These are phyloP conservation scores for Atrichornis clamosus DNA, from an alignment of 2,113 vertebrate species.

Conservation along the genomic window DNA sequence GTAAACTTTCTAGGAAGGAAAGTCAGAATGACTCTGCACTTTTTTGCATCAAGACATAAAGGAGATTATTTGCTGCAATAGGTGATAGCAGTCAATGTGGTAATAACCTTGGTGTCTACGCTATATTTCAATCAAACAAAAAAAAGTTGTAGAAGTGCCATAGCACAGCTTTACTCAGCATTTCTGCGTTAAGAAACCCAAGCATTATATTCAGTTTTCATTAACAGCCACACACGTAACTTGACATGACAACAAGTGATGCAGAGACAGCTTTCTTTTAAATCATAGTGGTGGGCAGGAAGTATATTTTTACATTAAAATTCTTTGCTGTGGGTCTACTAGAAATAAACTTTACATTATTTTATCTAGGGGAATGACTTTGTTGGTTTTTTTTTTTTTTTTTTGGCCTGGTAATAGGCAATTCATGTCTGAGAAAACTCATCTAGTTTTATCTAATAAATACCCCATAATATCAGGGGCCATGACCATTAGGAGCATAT, in stretches of 20 bases:
- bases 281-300: not conserved
- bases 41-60: not conserved
- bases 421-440: not conserved
- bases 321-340: not conserved
- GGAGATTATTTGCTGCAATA: not conserved
- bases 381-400: not conserved
- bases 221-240: not conserved
- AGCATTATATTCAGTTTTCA: not conserved
- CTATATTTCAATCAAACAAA: not conserved
- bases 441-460: not conserved
- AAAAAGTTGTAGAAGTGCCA: not conserved
- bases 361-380: not conserved
- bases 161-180: not conserved
- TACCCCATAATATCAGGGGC: not conserved
- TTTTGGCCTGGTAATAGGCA: rapidly evolving
- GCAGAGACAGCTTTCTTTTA: not conserved
- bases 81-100: not conserved
- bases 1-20: not conserved
- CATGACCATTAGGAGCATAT: not conserved
- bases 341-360: not conserved
- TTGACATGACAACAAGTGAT: not conserved
- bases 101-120: not conserved
- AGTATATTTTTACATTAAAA: not conserved
- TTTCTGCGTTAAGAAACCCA: not conserved
- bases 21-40: not conserved